Percentiles rank a stretch among this genome's conserved stretches.
Conservation (phyloP, 2,113 vertebrate species). For the Megaceryle maxima region DNA sequence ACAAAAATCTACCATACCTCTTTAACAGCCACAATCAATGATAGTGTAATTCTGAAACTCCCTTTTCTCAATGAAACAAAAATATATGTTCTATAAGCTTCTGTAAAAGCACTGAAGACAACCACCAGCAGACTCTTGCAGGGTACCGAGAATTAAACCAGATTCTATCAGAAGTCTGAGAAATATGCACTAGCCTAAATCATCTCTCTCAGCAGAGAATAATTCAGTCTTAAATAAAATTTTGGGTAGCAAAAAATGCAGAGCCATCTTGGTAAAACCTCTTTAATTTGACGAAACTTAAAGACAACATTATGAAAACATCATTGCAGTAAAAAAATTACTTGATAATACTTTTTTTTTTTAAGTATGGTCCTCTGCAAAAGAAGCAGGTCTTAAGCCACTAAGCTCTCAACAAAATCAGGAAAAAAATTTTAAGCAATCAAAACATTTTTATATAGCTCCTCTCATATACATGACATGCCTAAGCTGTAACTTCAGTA, state of each 20-base stretch:
- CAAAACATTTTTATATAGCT: background rate
- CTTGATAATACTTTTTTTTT: background rate
- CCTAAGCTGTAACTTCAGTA: background rate
- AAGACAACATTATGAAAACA: background rate
- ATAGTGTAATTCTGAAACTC: background rate
- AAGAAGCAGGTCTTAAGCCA: background rate
- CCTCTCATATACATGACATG: background rate
- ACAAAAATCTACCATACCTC: background rate
- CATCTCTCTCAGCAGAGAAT: background rate
- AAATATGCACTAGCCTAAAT: background rate
- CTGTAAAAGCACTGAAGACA: background rate
- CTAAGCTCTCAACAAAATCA: background rate
- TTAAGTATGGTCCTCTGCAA: background rate
- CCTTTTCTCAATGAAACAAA: background rate
- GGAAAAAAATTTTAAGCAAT: background rate
- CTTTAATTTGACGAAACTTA: background rate
- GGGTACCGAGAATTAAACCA: background rate
- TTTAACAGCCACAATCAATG: background rate
- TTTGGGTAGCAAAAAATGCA: background rate
- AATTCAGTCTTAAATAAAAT: background rate
- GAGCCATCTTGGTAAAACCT: background rate
- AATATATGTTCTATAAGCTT: background rate
- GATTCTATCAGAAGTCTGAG: background rate
- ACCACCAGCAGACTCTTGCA: background rate
- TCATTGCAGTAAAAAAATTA: accelerated